phyloP scores from a whole-genome alignment of 1,140 invertebrate species.

The Hydropsyche tenuis region DNA sequence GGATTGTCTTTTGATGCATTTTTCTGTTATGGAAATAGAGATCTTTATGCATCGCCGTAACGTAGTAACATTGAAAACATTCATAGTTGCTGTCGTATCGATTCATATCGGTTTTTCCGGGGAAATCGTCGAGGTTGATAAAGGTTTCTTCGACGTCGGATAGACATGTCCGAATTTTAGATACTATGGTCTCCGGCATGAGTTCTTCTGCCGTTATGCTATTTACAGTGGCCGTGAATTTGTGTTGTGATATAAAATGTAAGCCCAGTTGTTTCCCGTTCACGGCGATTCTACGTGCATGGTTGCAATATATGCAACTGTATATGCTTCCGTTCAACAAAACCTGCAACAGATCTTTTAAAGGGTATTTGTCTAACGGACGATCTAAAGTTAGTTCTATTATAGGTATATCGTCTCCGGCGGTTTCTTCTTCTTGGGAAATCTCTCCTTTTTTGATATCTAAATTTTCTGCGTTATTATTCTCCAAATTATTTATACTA shows the following conservation, averaged over 20 bases:
- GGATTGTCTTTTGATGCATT: slow-evolving; percentile 80
- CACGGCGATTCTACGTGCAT: slow-evolving; percentile 80
- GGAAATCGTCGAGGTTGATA: slow-evolving; percentile 75
- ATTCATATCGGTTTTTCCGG: slow-evolving; percentile 57
- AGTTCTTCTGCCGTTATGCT: slow-evolving; percentile 75
- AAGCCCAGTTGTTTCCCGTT: slow-evolving; percentile 79
- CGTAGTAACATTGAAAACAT: slow-evolving; percentile 83
- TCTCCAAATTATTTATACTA: not conserved
- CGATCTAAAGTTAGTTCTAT: slow-evolving; percentile 77
- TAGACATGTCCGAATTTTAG: slow-evolving; percentile 70
- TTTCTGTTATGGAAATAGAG: slow-evolving; percentile 83
- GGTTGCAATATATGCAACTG: slow-evolving; percentile 82
- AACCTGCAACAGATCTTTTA: slow-evolving; percentile 73
- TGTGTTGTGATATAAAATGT: slow-evolving; percentile 78
- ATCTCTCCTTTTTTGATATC: slow-evolving; percentile 51
- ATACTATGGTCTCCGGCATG: slow-evolving; percentile 74
- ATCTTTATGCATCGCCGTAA: slow-evolving; percentile 78
- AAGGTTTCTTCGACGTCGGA: slow-evolving; percentile 67
- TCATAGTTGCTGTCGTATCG: slow-evolving; percentile 72
- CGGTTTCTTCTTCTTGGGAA: slow-evolving; percentile 48
- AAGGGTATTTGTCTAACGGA: slow-evolving; percentile 73
- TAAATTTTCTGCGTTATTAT: slow-evolving; percentile 18
- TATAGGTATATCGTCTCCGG: slow-evolving; percentile 68
- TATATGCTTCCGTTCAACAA: slow-evolving; percentile 72
- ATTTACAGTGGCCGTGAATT: slow-evolving; percentile 74